Base-by-base conservation (phyloP, 2,888 invertebrate genomes). In the Chaitophorus viminalis region DNA sequence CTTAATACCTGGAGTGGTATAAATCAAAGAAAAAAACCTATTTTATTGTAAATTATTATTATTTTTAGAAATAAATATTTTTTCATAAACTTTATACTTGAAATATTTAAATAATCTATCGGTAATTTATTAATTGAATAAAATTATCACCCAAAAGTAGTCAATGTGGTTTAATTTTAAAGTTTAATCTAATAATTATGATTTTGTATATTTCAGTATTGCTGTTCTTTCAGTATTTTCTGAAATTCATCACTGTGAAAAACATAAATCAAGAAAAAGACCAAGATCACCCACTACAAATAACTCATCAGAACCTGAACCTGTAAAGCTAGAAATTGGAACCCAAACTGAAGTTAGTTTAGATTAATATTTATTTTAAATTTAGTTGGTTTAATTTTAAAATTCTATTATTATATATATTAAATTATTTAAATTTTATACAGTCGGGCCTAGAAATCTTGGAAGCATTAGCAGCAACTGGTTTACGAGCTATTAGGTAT, bases 391-490 rank as follows among this genome's bases (percentile, higher is more conserved):
- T 68, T 3, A 29, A 46, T 14, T 46, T 82, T 33, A 18, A 70
- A 68, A 39, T n/a, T n/a, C 11, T 31, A 65, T 65, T 2, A 65
- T 25, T 65, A 18, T 54, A 0, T 72, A 14, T 25, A 70, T 21
- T 54, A 52, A 52, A n/a, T 54, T 82, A 46, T 46, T 75, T 29
- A 36, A 33, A 72, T n/a, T 17, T 29, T 21, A 75, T 70, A 11
- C 60, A 89, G 89, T 76, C 93, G 88, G 94, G 94, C 17, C 92
- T 96, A 74, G 92, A 93, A 86, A 95, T 99, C 90, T 92, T 99
- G 87, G 99, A 99, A 93, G 99, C 98, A 0, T 92, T 99, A 70
- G 96, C 99, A 33, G 99, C 99, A 0, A 98, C 98, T 21, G 99
- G 99, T 0, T 92, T 99, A 68, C 93, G 99, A 72, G 98, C 99